phyloP scores from a whole-genome alignment of 2,888 invertebrate species.

The Crocallis elinguaria region DNA sequence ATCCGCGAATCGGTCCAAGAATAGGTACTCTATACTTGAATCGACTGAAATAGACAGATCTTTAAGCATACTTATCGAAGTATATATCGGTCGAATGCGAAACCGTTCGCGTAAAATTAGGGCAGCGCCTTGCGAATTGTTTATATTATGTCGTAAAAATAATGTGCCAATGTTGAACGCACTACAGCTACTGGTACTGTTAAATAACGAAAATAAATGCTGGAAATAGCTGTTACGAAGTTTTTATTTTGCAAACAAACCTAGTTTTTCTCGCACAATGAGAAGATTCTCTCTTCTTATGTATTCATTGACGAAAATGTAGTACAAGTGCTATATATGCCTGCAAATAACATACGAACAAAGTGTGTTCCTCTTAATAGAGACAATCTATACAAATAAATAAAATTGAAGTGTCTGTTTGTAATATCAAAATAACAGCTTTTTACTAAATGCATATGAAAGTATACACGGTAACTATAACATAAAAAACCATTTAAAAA shows the following conservation, averaged over 20 bases:
- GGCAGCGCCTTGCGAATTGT: conserved; percentile 41
- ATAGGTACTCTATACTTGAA: conserved; percentile 54
- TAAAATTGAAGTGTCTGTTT: too few relatives aligned
- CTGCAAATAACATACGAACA: too few relatives aligned
- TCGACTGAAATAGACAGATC: conserved; percentile 48
- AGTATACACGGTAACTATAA: too few relatives aligned
- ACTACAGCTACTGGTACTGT: conserved; percentile 22
- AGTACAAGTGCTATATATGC: too few relatives aligned
- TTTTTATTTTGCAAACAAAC: conserved; percentile 18
- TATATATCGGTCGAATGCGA: conserved; percentile 35
- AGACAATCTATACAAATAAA: too few relatives aligned
- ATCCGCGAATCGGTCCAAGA: conserved; percentile 40
- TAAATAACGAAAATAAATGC: conserved; percentile 30
- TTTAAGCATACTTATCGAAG: conserved; percentile 32
- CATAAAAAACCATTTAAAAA: too few relatives aligned
- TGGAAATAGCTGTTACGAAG: conserved; percentile 13
- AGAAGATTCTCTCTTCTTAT: too few relatives aligned
- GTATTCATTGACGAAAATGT: too few relatives aligned
- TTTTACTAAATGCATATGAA: too few relatives aligned
- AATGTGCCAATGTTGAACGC: conserved; percentile 27
- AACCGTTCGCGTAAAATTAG: conserved; percentile 46
- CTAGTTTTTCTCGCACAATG: conserved; percentile 9
- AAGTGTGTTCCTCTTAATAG: too few relatives aligned
- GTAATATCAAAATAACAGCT: too few relatives aligned
- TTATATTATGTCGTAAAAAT: conserved; percentile 41